phyloP scores from a whole-genome alignment of 2,888 invertebrate species.

The Eueremaeus valkanovi region DNA sequence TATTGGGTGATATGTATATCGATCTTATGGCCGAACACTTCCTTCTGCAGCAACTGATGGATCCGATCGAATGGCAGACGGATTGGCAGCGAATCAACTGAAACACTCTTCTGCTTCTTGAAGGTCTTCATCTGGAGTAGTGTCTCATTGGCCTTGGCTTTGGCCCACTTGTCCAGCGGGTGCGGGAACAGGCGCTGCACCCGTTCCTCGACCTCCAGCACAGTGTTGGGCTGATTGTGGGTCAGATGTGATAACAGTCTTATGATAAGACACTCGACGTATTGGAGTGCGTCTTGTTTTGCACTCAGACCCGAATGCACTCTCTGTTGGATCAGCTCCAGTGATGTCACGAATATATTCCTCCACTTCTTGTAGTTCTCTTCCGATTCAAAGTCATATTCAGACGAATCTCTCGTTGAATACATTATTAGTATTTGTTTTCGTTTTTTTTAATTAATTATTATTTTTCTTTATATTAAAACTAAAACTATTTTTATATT shows the following conservation, averaged over 20 bases:
- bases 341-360: background rate
- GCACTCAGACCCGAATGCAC: conserved; percentile 81
- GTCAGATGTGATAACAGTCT: conserved; percentile 78
- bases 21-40: conserved; percentile 54
- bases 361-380: conserved; percentile 14
- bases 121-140: background rate
- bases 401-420: background rate
- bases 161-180: conserved; percentile 89
- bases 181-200: conserved; percentile 89
- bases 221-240: conserved; percentile 61
- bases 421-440: background rate
- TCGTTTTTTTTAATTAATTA: background rate
- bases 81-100: conserved; percentile 51
- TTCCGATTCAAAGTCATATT: background rate
- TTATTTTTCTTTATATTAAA: background rate
- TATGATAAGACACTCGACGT: conserved; percentile 85
- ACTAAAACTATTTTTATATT: too few relatives aligned
- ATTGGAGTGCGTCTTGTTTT: conserved; percentile 82
- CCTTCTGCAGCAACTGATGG: conserved; percentile 78
- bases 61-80: conserved; percentile 83
- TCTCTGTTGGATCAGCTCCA: conserved; percentile 29
- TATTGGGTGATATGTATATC: conserved; percentile 68
- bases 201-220: conserved; percentile 87
- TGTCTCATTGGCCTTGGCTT: conserved; percentile 74
- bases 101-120: background rate